These are phyloP conservation scores for Ctenoplectra terminalis DNA, from an alignment of 1,140 invertebrate species.

Conservation along the genomic window DNA sequence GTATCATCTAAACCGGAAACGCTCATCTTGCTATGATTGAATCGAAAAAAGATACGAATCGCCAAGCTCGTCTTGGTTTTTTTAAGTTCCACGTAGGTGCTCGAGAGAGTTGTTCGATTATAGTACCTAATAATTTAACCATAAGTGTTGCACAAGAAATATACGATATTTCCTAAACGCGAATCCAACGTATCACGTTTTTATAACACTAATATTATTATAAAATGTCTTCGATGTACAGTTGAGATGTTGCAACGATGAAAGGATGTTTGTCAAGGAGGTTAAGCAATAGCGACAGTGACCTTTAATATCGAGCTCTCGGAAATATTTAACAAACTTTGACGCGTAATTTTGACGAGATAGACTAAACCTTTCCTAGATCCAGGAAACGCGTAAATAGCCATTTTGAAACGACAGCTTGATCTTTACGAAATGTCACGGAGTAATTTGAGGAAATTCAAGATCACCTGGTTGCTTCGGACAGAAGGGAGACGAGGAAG, in stretches of 20 bases:
- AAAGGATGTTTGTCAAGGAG: neutral
- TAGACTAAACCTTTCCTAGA: constrained; percentile 23
- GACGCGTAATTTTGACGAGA: neutral
- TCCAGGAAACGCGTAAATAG: constrained; percentile 31
- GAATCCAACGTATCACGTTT: too few relatives aligned
- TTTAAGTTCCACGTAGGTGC: too few relatives aligned
- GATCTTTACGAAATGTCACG: constrained; percentile 58
- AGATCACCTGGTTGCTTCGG: neutral
- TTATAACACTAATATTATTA: too few relatives aligned
- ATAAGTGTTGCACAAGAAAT: too few relatives aligned
- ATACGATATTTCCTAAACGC: too few relatives aligned
- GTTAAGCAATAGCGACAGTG: neutral
- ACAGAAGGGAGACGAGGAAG: neutral
- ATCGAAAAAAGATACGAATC: constrained; percentile 49
- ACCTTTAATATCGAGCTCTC: constrained; percentile 35
- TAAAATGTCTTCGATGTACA: too few relatives aligned
- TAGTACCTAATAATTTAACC: too few relatives aligned
- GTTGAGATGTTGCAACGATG: too few relatives aligned
- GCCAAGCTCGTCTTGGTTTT: neutral
- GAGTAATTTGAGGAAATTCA: neutral
- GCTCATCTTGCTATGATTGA: constrained; percentile 14
- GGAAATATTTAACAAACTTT: constrained; percentile 54
- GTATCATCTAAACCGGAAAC: constrained; percentile 36
- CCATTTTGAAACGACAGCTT: constrained; percentile 8
- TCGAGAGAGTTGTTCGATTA: too few relatives aligned